phyloP scores from a whole-genome alignment of 2,888 invertebrate genomes.

The Folsomia candida region DNA sequence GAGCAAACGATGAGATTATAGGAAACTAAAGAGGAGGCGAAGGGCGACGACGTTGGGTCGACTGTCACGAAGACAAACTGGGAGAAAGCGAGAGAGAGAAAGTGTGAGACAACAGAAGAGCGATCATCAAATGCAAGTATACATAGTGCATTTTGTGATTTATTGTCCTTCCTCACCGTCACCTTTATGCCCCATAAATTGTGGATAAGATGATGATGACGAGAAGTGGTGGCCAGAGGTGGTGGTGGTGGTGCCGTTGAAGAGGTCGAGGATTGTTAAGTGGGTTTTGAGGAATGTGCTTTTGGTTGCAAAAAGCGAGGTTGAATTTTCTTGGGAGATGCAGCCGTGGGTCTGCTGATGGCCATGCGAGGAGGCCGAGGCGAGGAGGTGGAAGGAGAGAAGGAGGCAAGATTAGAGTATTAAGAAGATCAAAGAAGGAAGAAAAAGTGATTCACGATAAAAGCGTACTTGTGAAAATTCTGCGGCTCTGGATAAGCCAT shows the following conservation, averaged over 20 bases:
- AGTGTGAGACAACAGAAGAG: neutral
- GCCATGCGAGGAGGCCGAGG: neutral
- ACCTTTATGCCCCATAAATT: neutral
- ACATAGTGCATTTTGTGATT: neutral
- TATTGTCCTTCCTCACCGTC: neutral
- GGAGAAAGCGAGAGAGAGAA: neutral
- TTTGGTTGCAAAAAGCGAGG: neutral
- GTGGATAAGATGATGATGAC: neutral
- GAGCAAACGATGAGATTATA: neutral
- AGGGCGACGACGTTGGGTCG: neutral
- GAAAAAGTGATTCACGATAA: constrained; percentile 20
- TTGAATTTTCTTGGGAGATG: no score
- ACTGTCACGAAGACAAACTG: neutral
- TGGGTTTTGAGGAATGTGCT: neutral
- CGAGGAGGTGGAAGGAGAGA: neutral
- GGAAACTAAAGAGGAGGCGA: neutral
- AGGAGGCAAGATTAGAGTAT: constrained; percentile 19
- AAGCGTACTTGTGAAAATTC: constrained; percentile 2
- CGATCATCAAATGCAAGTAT: neutral
- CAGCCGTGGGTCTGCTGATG: neutral
- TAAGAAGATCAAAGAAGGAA: constrained; percentile 19
- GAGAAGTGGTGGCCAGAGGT: neutral
- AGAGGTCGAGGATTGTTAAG: neutral
- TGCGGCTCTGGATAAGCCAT: neutral
- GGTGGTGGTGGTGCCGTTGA: neutral